phyloP scores from a whole-genome alignment of 2,113 vertebrate genomes.

The Ctenomys sociabilis region DNA sequence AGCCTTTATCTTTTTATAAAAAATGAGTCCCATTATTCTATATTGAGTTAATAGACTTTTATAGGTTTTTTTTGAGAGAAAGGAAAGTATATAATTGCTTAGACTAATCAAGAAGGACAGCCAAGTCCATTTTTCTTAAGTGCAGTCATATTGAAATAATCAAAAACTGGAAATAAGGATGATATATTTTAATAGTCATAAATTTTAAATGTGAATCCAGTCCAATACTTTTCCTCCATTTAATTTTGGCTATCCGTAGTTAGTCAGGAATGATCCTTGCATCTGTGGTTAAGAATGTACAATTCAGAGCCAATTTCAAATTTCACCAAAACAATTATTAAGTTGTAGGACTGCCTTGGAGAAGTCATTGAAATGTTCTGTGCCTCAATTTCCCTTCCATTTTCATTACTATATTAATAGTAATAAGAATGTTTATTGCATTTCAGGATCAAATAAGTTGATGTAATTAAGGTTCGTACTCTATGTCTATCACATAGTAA shows the following conservation, averaged over 20 bases:
- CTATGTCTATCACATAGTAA: background rate
- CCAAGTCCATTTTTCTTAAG: conserved; percentile 66
- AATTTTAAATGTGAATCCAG: background rate
- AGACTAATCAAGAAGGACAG: conserved; percentile 64
- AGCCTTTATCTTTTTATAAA: conserved; percentile 71
- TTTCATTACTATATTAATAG: background rate
- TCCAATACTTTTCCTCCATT: background rate
- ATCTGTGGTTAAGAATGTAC: background rate
- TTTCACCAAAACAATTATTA: background rate
- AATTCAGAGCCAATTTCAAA: background rate
- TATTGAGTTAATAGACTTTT: conserved; percentile 70
- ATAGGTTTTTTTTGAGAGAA: conserved; percentile 63
- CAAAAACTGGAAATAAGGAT: conserved; percentile 41
- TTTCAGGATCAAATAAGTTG: background rate
- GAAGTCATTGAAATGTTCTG: background rate
- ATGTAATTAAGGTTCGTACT: background rate
- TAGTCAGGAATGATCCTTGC: conserved; percentile 16
- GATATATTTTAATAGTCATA: conserved; percentile 2
- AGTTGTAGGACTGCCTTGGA: background rate
- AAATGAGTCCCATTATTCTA: conserved; percentile 70
- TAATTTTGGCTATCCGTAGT: background rate
- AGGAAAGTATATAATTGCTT: conserved; percentile 74
- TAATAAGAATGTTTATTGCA: background rate
- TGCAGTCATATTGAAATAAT: conserved; percentile 38
- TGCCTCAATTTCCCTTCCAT: background rate